Conservation (phyloP, 2,113 vertebrate species). For the Butorides virescens region DNA sequence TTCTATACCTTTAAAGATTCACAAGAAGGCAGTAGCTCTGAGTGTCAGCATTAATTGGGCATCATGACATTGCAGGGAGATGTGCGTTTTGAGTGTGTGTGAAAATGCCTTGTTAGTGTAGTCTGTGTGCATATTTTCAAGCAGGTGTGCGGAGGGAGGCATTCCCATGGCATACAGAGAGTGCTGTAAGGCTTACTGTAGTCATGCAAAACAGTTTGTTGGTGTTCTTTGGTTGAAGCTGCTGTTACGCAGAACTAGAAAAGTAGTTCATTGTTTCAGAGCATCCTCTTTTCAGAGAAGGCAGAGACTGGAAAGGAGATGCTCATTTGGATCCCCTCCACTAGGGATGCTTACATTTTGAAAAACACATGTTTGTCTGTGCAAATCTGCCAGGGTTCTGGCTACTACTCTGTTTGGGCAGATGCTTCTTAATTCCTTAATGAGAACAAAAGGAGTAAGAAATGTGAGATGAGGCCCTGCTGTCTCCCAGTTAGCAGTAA, state of each 20-base stretch:
- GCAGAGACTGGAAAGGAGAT: neutral
- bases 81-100: neutral
- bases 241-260: neutral
- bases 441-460: neutral
- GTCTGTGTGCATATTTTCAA: neutral
- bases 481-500: neutral
- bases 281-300: neutral
- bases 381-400: neutral
- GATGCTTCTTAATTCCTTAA: constrained; percentile 11
- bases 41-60: neutral
- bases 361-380: neutral
- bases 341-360: neutral
- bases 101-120: neutral
- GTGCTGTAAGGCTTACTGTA: neutral
- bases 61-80: neutral
- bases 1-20: neutral
- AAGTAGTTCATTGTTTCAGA: neutral
- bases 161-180: neutral
- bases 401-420: neutral
- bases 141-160: neutral
- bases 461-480: neutral
- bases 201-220: neutral
- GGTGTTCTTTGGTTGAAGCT: neutral
- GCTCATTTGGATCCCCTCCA: constrained; percentile 1
- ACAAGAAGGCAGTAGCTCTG: neutral